Evolutionary conservation across 2,797 vertebrate species (phyloP).

Genomic region (Anguilla megastoma): DNA sequence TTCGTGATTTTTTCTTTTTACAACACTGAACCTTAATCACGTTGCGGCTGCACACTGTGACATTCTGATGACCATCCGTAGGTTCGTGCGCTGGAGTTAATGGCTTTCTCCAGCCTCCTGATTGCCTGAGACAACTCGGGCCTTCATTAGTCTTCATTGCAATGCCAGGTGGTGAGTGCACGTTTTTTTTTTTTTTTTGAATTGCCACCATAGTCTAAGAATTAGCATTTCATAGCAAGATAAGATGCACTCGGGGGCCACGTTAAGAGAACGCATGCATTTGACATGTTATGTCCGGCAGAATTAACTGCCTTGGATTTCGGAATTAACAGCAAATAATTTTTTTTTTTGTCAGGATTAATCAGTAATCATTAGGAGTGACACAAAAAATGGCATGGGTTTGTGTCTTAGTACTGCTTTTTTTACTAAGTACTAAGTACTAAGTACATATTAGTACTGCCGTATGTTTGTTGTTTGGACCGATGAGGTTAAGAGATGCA

Average conservation of each 20-base stretch:
- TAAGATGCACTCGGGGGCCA: conserved; percentile 1
- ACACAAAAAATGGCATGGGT: background rate
- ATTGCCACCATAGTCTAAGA: conserved; percentile 26
- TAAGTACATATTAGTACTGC: background rate
- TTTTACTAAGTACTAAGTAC: too few relatives aligned
- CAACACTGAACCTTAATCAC: conserved; percentile 36
- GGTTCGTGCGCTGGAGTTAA: conserved; percentile 43
- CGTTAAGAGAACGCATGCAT: conserved; percentile 12
- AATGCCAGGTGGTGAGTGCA: conserved; percentile 42
- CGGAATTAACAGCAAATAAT: conserved; percentile 25
- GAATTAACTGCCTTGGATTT: conserved; percentile 1
- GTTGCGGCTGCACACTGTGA: conserved; percentile 46
- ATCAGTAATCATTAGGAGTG: background rate
- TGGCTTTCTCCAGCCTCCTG: conserved; percentile 51
- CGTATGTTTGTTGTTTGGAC: background rate
- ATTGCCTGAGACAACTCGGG: conserved; percentile 49
- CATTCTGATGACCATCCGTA: conserved; percentile 51
- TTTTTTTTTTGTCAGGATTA: background rate
- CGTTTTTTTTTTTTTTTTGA: conserved; percentile 17
- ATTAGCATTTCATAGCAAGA: conserved; percentile 43
- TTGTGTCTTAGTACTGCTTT: too few relatives aligned
- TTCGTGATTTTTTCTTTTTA: conserved; percentile 29
- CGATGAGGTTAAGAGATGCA: too few relatives aligned
- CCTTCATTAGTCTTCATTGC: conserved; percentile 51
- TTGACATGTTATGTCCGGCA: conserved; percentile 5